phyloP scores from a whole-genome alignment of 2,888 invertebrate genomes.

The Phorcus lineatus region DNA sequence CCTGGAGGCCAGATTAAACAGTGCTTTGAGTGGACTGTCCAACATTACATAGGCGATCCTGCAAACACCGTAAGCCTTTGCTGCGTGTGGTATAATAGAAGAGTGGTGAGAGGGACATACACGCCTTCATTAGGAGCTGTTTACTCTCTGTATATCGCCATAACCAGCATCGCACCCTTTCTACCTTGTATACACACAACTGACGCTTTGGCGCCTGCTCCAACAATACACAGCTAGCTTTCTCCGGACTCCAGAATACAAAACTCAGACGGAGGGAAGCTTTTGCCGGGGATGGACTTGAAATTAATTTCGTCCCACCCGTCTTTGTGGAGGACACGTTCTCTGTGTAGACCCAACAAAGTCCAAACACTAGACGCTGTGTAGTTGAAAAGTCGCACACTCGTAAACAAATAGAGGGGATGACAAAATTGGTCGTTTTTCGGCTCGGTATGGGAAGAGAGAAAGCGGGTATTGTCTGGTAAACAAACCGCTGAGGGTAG shows the following conservation, averaged over 20 bases:
- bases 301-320: not conserved
- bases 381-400: constrained; percentile 11
- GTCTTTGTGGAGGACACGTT: not conserved
- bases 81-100: too few relatives aligned
- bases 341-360: not conserved
- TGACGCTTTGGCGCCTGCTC: not conserved
- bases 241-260: constrained; percentile 3
- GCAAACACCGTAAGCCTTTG: too few relatives aligned
- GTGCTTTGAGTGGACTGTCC: too few relatives aligned
- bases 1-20: too few relatives aligned
- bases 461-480: not conserved
- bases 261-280: not conserved
- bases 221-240: not conserved
- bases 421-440: constrained; percentile 1
- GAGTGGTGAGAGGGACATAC: too few relatives aligned
- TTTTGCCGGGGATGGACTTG: not conserved
- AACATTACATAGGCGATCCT: too few relatives aligned
- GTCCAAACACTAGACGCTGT: not conserved
- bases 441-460: not conserved
- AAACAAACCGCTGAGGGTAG: not conserved
- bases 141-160: not conserved
- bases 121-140: not conserved
- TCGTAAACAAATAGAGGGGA: not conserved
- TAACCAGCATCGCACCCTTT: not conserved
- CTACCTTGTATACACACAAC: not conserved